Conservation (phyloP, 2,797 vertebrate genomes). For the Rhabdophis nuchalis region DNA sequence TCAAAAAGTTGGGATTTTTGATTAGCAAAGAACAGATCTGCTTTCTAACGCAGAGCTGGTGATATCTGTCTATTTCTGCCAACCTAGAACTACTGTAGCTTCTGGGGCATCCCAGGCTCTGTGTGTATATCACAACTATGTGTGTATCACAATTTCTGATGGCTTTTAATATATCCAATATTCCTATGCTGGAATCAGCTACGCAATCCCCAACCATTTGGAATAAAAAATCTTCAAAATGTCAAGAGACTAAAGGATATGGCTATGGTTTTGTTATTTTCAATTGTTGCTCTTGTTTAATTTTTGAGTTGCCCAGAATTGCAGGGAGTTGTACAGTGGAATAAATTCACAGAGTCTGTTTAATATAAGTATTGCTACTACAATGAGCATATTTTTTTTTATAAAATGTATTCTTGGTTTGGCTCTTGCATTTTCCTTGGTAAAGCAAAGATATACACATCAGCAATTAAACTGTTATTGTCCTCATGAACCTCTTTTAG, state of each 20-base stretch:
- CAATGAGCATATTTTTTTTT: neutral
- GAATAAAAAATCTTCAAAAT: neutral
- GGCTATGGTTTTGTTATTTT: neutral
- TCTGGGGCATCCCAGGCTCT: neutral
- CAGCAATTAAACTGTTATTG: neutral
- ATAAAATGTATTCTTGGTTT: neutral
- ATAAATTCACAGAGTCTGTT: neutral
- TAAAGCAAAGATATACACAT: neutral
- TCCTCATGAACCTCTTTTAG: neutral
- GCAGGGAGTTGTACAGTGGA: neutral
- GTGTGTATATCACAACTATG: neutral
- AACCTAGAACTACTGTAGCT: neutral
- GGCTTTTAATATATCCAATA: neutral
- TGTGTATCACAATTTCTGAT: neutral
- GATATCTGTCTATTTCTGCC: neutral
- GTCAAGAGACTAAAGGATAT: neutral
- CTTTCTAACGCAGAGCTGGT: neutral
- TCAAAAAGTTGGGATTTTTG: neutral
- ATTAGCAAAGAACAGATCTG: neutral
- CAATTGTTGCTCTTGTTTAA: neutral
- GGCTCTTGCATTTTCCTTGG: neutral
- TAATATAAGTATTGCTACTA: neutral
- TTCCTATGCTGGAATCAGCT: neutral
- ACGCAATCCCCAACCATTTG: neutral
- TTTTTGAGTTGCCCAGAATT: neutral